phyloP scores from a whole-genome alignment of 2,797 vertebrate species.

The Tokudaia muenninki region DNA sequence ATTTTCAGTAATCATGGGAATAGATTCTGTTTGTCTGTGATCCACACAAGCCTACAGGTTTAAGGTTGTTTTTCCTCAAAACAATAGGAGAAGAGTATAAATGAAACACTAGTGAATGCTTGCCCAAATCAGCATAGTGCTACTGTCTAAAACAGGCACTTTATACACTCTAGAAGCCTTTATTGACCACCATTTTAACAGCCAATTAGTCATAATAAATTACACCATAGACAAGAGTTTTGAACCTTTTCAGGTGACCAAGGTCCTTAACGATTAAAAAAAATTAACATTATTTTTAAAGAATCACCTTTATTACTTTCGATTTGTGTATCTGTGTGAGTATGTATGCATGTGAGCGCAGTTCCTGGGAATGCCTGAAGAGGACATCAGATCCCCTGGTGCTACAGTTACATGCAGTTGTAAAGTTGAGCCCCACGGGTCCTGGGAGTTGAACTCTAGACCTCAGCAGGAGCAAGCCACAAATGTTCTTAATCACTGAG shows the following conservation, averaged over 20 bases:
- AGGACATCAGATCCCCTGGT: not conserved
- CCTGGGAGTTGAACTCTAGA: too few relatives aligned
- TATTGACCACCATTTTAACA: not conserved
- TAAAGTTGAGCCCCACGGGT: too few relatives aligned
- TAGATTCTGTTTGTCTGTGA: not conserved
- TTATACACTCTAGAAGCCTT: not conserved
- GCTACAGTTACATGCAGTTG: not conserved
- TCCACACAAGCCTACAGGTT: not conserved
- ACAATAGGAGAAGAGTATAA: not conserved
- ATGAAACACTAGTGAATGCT: not conserved
- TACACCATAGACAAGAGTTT: constrained; percentile 41
- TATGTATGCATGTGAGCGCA: accelerated
- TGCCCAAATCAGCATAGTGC: not conserved
- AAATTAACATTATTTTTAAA: constrained; percentile 66
- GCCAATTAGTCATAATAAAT: constrained; percentile 66
- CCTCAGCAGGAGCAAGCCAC: not conserved
- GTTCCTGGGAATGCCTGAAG: not conserved
- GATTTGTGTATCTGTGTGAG: too few relatives aligned
- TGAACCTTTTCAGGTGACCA: constrained; percentile 54
- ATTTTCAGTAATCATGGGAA: not conserved
- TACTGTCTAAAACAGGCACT: not conserved
- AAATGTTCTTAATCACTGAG: not conserved
- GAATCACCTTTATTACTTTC: not conserved
- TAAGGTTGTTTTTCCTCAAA: not conserved
- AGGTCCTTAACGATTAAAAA: constrained; percentile 51